Evolutionary conservation across 2,888 invertebrate genomes (phyloP).

Genomic region (Ophion costatus): DNA sequence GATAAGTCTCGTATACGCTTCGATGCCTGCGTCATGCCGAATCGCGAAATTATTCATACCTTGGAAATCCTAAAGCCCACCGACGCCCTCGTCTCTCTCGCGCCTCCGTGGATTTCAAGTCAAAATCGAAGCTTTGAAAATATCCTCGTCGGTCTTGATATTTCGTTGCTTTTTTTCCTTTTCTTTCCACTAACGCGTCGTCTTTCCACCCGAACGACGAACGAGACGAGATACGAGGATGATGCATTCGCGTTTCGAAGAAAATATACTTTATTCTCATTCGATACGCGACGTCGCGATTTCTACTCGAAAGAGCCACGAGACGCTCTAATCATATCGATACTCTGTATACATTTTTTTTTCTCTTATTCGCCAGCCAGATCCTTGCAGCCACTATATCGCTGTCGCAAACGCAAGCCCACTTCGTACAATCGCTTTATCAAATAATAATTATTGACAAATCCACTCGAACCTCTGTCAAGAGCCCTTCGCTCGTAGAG

Average conservation of each 20-base stretch:
- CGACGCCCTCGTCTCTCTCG: conserved; percentile 30
- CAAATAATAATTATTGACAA: conserved; percentile 67
- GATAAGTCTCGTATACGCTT: conserved; percentile 56
- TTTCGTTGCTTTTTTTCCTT: conserved; percentile 34
- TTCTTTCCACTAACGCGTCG: not conserved
- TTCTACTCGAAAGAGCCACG: conserved; percentile 22
- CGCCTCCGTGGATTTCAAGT: conserved; percentile 34
- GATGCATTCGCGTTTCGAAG: not conserved
- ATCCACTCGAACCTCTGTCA: conserved; percentile 67
- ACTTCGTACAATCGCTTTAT: conserved; percentile 54
- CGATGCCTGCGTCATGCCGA: conserved; percentile 53
- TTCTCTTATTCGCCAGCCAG: not conserved
- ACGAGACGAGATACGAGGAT: conserved; percentile 1
- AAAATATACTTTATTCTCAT: conserved; percentile 20
- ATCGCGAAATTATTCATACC: conserved; percentile 57
- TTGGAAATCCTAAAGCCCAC: conserved; percentile 55
- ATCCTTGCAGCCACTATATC: not conserved
- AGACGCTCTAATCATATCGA: not conserved
- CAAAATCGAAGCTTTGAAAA: conserved; percentile 46
- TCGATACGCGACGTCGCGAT: conserved; percentile 21
- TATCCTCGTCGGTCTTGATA: conserved; percentile 35
- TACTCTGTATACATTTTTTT: not conserved
- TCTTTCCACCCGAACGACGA: conserved; percentile 21
- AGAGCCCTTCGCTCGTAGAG: not conserved
- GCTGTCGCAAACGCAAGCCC: conserved; percentile 3